Conservation (phyloP, 2,797 vertebrate genomes). For the Leuciscus waleckii region DNA sequence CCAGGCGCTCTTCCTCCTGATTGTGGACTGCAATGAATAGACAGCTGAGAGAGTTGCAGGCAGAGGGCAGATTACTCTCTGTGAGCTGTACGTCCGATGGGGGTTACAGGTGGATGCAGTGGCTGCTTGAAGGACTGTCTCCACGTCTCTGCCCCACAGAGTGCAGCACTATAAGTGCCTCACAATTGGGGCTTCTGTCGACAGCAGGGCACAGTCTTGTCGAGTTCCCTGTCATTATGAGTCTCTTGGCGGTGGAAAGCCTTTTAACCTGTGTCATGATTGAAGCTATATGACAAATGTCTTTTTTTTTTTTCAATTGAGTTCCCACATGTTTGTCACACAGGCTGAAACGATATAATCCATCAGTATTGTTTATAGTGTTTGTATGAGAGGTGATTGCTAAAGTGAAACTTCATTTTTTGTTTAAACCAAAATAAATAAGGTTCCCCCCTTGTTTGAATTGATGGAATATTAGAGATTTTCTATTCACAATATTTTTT, state of each 20-base stretch:
- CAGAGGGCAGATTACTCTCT: slow-evolving; percentile 38
- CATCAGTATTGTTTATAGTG: neutral
- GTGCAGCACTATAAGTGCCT: slow-evolving; percentile 18
- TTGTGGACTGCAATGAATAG: slow-evolving; percentile 17
- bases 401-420: neutral
- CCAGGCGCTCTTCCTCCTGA: slow-evolving; percentile 14
- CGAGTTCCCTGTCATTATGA: slow-evolving; percentile 7
- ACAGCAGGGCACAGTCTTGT: slow-evolving; percentile 14
- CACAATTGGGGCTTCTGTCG: neutral
- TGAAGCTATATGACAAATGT: slow-evolving; percentile 3
- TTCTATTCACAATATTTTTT: neutral
- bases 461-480: neutral
- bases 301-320: neutral
- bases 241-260: slow-evolving; percentile 16
- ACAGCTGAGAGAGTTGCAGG: neutral
- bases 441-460: neutral
- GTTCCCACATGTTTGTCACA: neutral
- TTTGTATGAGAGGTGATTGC: neutral
- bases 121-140: slow-evolving; percentile 41
- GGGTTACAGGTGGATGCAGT: slow-evolving; percentile 27
- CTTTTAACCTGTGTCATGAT: slow-evolving; percentile 47
- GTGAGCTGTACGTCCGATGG: slow-evolving; percentile 22
- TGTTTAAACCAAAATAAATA: neutral
- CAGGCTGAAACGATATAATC: neutral
- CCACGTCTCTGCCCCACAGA: slow-evolving; percentile 17